Conservation (phyloP, 2,113 vertebrate species). For the Plecotus auritus region DNA sequence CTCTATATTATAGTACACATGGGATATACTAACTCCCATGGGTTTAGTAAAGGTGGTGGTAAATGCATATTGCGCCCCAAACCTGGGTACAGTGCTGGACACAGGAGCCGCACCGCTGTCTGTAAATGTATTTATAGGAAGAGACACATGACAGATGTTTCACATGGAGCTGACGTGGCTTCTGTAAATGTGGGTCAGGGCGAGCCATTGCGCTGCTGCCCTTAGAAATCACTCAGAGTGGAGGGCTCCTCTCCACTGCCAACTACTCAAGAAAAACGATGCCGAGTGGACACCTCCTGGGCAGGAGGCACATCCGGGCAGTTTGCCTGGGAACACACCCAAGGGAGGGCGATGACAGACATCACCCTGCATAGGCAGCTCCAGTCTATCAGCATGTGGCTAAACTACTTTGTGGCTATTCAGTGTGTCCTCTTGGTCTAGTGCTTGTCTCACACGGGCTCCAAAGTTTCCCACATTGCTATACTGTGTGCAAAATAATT, state of each 20-base stretch:
- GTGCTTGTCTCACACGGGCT: too few relatives aligned
- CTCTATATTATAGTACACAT: not conserved
- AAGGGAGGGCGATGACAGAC: not conserved
- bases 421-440: not conserved
- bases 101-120: accelerated
- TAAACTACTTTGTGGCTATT: accelerated
- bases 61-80: not conserved
- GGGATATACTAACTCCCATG: not conserved
- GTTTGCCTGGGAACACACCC: not conserved
- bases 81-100: not conserved
- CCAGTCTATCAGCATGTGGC: too few relatives aligned
- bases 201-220: accelerated
- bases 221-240: not conserved
- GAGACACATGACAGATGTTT: not conserved
- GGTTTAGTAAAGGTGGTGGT: not conserved
- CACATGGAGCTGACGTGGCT: not conserved
- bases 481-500: not conserved
- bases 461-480: not conserved
- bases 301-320: not conserved
- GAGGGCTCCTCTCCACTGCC: not conserved
- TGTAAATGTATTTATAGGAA: not conserved
- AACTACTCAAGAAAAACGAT: not conserved
- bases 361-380: not conserved
- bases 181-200: not conserved
- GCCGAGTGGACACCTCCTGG: not conserved